Evolutionary conservation across 2,888 invertebrate species (phyloP), one percentile per base, ranked within the genome.

Genomic region (Lasioglossum villosulum): DNA sequence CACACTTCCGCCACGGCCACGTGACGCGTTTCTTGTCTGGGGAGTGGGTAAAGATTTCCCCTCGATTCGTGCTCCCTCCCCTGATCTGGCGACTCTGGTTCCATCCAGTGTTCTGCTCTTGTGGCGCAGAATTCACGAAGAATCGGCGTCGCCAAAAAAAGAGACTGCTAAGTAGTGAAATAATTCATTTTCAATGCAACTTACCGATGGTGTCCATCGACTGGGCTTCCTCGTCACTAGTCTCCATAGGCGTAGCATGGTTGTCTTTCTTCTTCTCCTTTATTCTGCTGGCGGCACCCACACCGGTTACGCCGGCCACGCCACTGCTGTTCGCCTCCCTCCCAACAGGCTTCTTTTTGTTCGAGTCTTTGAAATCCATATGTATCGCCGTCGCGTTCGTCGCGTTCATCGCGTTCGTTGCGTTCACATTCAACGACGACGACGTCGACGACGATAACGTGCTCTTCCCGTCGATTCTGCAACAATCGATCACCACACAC

Each of bases 221-320:
- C 82, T 95, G 95, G 34, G 95, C 94, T 82, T 96, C 96, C 80
- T 97, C 97, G 89, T 96, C 96, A 89, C 96, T 96, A 48, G 96
- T 96, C 88, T 96, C 96, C 94, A 96, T 95, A 2, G 95, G 93
- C 19, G 91, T 90, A 63, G 93, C 92, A 82, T 95, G 95, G 89
- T 95, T 95, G 78, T 95, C 95, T 80, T 95, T 95, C 88, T 96
- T 95, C 90, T 95, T 95, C 75, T 95, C 95, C 82, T 95, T 94
- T 85, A 93, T 90, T 77, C 93, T 92, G 63, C 92, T 89, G 63
- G 92, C 90, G 39, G 88, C 86, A 39, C 90, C 88, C 30, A 90
- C 89, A 34, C 89, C 92, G 42, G 90, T 90, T 30, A 90, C 88
- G 34, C 90, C 92, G 39, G 91, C 90, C 30, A 87, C 87, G 6